Evolutionary conservation across 64 coral and sea anemone genomes (phyloP).

Genomic region (Montipora efflorescens): DNA sequence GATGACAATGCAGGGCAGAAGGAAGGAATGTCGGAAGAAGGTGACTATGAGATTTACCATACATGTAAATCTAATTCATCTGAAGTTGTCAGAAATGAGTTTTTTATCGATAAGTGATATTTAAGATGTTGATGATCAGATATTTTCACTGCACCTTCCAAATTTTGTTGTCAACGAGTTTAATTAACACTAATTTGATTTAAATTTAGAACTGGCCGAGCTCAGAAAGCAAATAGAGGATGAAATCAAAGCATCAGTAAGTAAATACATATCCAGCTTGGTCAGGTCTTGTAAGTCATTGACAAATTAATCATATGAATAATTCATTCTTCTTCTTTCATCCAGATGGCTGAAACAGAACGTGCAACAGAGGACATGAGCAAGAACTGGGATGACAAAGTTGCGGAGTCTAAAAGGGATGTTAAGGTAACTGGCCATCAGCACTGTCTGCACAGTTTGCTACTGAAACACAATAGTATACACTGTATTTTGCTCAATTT

Average conservation of each 20-base stretch:
- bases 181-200: neutral
- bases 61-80: too few species aligned
- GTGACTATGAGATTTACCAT: slow-evolving; percentile 10
- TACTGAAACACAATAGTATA: too few species aligned
- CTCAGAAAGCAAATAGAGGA: slow-evolving; percentile 97
- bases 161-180: too few species aligned
- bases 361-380: slow-evolving; percentile 80
- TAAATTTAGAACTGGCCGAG: slow-evolving; percentile 83
- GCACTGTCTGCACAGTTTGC: too few species aligned
- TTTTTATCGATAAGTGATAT: too few species aligned
- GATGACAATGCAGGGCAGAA: slow-evolving; percentile 60
- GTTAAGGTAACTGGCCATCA: slow-evolving; percentile 25
- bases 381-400: slow-evolving; percentile 91
- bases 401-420: slow-evolving; percentile 73
- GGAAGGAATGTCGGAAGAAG: slow-evolving; percentile 80
- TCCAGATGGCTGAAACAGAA: slow-evolving; percentile 85
- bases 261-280: neutral
- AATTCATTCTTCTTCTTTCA: neutral
- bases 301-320: neutral
- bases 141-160: too few species aligned
- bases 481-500: too few species aligned
- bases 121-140: too few species aligned
- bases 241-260: slow-evolving; percentile 86
- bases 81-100: too few species aligned
- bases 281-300: neutral